Evolutionary conservation across 2,888 invertebrate species (phyloP).

Genomic region (Cephus nigrinus): DNA sequence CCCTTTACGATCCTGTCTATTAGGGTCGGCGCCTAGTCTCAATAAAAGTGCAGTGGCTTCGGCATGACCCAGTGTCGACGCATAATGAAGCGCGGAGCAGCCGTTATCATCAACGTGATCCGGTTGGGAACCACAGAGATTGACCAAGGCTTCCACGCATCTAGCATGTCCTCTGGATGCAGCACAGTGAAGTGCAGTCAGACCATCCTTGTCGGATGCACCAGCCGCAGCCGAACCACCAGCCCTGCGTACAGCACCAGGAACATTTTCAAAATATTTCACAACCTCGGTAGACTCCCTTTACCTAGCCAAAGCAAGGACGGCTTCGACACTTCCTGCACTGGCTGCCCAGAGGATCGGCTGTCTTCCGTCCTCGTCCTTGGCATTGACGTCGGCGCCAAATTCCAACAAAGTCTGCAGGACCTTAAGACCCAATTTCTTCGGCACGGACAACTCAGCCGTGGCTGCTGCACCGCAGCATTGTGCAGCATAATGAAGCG

Average conservation of each 20-base stretch:
- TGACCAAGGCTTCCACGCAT: constrained; percentile 88
- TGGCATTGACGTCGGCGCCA: constrained; percentile 84
- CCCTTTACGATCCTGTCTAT: constrained; percentile 92
- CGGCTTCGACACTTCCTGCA: constrained; percentile 93
- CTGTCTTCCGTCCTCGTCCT: constrained; percentile 92
- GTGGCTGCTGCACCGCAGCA: constrained; percentile 87
- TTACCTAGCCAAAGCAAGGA: constrained; percentile 83
- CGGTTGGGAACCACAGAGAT: constrained; percentile 87
- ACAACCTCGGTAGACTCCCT: constrained; percentile 6
- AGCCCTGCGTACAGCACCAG: constrained; percentile 40
- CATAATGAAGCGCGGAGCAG: constrained; percentile 96
- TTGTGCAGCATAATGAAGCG: constrained; percentile 97
- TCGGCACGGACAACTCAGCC: constrained; percentile 60
- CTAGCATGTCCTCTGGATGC: constrained; percentile 95
- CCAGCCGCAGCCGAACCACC: constrained; percentile 70
- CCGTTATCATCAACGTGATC: constrained; percentile 92
- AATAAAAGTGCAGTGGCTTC: constrained; percentile 91
- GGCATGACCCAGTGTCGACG: constrained; percentile 94
- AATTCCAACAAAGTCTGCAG: constrained; percentile 81
- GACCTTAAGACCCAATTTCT: constrained; percentile 80
- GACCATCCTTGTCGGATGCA: constrained; percentile 83
- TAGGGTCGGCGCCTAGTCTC: constrained; percentile 90
- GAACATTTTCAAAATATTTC: constrained; percentile 1
- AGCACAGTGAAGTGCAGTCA: constrained; percentile 96
- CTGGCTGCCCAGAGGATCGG: constrained; percentile 98